Conservation (phyloP, 2,888 invertebrate species). For the Flexamia atlantica region DNA sequence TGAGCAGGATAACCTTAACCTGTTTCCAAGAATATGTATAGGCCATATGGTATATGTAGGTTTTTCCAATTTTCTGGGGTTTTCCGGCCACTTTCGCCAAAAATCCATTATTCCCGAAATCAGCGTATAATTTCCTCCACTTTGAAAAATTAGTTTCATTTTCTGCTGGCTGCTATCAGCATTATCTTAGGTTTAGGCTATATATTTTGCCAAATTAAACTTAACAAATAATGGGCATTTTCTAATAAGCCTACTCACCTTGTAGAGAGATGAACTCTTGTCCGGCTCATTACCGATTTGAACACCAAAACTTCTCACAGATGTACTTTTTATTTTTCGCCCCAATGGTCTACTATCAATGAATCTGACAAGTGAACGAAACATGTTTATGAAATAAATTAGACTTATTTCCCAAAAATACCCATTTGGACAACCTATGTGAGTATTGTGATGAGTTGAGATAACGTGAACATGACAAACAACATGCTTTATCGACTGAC, state of each 20-base stretch:
- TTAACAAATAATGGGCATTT: too few species aligned
- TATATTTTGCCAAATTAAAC: too few species aligned
- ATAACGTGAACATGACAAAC: slow-evolving; percentile 30
- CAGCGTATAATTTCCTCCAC: too few species aligned
- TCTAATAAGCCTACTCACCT: neutral
- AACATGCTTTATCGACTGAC: slow-evolving; percentile 4
- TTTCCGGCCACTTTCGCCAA: too few species aligned
- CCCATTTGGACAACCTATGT: neutral
- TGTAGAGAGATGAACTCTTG: slow-evolving; percentile 26
- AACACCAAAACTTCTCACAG: slow-evolving; percentile 37
- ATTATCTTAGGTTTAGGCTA: too few species aligned
- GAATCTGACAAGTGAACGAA: neutral
- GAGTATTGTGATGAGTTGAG: neutral
- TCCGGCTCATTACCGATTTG: slow-evolving; percentile 50
- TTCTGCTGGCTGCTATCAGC: too few species aligned
- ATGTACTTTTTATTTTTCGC: neutral
- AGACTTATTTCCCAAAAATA: neutral
- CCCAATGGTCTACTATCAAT: neutral
- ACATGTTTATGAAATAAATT: slow-evolving; percentile 3
- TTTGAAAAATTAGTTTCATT: too few species aligned
- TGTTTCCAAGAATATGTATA: too few species aligned
- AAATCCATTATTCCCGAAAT: too few species aligned
- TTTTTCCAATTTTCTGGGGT: too few species aligned
- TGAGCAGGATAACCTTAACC: too few species aligned
- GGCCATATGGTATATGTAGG: too few species aligned